phyloP scores from a whole-genome alignment of 2,113 vertebrate species.

The Pseudorasbora parva region DNA sequence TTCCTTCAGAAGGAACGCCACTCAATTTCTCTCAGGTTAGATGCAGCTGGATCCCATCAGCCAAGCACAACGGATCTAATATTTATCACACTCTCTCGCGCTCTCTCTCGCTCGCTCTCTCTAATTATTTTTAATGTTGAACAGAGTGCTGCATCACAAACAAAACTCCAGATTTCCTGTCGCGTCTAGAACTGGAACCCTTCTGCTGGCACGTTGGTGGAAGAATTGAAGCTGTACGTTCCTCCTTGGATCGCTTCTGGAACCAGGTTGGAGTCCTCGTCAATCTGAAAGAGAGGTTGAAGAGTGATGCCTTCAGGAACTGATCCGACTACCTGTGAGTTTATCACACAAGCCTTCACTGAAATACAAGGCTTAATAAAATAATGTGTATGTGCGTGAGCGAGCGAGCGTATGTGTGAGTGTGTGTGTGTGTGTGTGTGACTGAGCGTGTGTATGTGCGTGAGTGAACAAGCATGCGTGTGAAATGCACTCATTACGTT shows the following conservation, averaged over 20 bases:
- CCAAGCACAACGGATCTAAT: slow-evolving; percentile 99
- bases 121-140: slow-evolving; percentile 80
- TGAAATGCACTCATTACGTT: too few relatives aligned
- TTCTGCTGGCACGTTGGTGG: slow-evolving; percentile 98
- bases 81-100: slow-evolving; percentile 79
- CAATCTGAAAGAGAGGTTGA: slow-evolving; percentile 78
- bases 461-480: too few relatives aligned
- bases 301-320: neutral
- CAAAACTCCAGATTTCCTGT: slow-evolving; percentile 83
- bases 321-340: neutral
- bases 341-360: neutral
- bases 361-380: neutral
- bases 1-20: slow-evolving; percentile 95
- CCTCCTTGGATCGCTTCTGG: slow-evolving; percentile 98
- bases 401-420: accelerated
- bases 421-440: accelerated
- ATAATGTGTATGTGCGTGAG: neutral
- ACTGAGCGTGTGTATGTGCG: too few relatives aligned
- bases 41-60: slow-evolving; percentile 99
- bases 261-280: slow-evolving; percentile 97
- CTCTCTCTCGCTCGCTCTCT: slow-evolving; percentile 77
- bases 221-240: slow-evolving; percentile 98
- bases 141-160: slow-evolving; percentile 98
- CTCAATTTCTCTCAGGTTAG: slow-evolving; percentile 97
- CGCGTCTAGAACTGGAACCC: slow-evolving; percentile 99